Conservation (phyloP, 2,888 invertebrate species). For the Eucera pruinosa region DNA sequence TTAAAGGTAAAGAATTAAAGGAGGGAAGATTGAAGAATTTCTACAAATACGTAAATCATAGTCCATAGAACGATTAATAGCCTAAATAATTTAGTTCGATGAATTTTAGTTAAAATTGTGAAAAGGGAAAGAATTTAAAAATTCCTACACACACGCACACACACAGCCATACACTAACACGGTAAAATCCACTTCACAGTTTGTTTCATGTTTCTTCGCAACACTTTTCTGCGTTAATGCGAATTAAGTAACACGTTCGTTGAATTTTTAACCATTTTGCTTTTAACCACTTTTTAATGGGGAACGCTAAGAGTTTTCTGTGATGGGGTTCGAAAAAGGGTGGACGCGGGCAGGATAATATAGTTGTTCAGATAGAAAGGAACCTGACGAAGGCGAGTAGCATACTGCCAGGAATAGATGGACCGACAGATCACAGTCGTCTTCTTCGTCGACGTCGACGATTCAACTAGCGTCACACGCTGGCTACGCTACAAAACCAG, state of each 20-base stretch:
- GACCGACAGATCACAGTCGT: slow-evolving; percentile 67
- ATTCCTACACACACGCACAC: no score
- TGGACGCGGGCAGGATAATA: slow-evolving; percentile 50
- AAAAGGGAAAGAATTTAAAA: no score
- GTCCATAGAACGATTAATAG: no score
- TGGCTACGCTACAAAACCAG: slow-evolving; percentile 60
- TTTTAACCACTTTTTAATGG: neutral
- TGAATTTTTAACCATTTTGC: neutral
- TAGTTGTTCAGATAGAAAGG: slow-evolving; percentile 58
- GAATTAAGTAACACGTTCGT: no score
- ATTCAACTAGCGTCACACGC: slow-evolving; percentile 53
- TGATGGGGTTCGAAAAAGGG: no score
- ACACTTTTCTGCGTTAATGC: no score
- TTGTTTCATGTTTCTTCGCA: neutral
- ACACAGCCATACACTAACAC: neutral
- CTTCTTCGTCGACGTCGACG: slow-evolving; percentile 53
- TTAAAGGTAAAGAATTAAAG: no score
- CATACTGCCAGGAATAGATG: slow-evolving; percentile 83
- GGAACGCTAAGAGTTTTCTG: neutral
- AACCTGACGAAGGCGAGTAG: slow-evolving; percentile 77
- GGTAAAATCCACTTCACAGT: neutral
- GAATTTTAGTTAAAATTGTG: no score
- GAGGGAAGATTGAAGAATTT: no score
- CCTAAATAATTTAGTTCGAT: no score
- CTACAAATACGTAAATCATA: no score